Percentiles rank a stretch among this genome's conserved stretches.
These are phyloP conservation scores for Tachyglossus aculeatus DNA, from an alignment of 2,797 vertebrate genomes.

Conservation along the genomic window DNA sequence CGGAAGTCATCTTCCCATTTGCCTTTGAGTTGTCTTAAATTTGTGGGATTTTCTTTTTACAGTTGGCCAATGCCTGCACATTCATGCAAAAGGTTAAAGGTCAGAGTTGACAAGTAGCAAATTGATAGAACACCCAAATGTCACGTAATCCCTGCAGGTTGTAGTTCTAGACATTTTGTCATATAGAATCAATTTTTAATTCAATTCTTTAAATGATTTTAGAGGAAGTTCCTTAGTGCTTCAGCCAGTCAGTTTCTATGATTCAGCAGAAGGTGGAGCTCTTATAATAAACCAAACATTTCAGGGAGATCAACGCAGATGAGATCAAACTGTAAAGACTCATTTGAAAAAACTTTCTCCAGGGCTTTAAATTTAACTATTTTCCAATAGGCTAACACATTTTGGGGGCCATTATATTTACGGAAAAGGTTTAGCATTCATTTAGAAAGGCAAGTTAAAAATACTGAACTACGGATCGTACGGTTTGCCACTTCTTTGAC, in stretches of 20 bases:
- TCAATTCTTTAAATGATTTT: constrained; percentile 68
- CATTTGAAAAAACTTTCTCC: constrained; percentile 5
- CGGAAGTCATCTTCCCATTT: neutral
- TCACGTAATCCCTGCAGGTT: constrained; percentile 45
- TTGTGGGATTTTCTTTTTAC: constrained; percentile 6
- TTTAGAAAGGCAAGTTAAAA: constrained; percentile 16
- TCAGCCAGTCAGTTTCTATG: constrained; percentile 35
- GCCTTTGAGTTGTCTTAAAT: constrained; percentile 20
- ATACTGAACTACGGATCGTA: neutral
- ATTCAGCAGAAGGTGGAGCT: constrained; percentile 75
- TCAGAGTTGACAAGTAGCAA: constrained; percentile 62
- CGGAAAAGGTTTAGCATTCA: constrained; percentile 4
- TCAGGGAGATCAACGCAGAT: constrained; percentile 22
- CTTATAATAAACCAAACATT: constrained; percentile 65
- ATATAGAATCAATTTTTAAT: constrained; percentile 71
- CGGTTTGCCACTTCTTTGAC: constrained; percentile 1
- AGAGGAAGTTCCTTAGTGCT: constrained; percentile 20
- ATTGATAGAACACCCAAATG: constrained; percentile 62
- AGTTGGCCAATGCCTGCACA: constrained; percentile 46
- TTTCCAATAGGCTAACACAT: constrained; percentile 18
- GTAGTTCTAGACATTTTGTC: constrained; percentile 45
- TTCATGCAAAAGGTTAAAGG: constrained; percentile 51
- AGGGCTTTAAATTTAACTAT: constrained; percentile 3
- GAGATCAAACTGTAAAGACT: constrained; percentile 23
- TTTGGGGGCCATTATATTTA: constrained; percentile 21